A percentile compares a stretch with the other conserved stretches of the same genome.
These are phyloP conservation scores for Montipora sp. DNA, from an alignment of 64 coral and sea anemone genomes.

Conservation along the genomic window DNA sequence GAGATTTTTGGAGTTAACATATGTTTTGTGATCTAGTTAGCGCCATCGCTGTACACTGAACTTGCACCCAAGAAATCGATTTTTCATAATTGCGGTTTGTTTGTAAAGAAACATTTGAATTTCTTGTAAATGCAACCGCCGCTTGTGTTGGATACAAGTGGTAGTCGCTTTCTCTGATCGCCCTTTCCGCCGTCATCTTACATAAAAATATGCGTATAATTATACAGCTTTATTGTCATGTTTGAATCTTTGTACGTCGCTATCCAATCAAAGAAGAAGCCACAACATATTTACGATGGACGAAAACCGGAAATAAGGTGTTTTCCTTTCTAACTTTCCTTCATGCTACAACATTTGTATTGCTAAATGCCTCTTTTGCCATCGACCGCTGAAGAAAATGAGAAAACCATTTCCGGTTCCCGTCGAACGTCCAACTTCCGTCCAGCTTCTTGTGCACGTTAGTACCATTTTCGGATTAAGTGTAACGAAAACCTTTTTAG, in stretches of 20 bases:
- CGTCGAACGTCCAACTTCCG: too few relatives aligned
- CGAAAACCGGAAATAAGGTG: too few relatives aligned
- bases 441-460: too few relatives aligned
- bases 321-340: too few relatives aligned
- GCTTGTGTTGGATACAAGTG: background rate
- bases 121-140: background rate
- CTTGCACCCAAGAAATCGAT: background rate
- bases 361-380: too few relatives aligned
- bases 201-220: background rate
- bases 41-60: background rate
- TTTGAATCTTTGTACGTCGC: background rate
- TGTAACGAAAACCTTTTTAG: too few relatives aligned
- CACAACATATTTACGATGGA: background rate
- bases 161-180: background rate
- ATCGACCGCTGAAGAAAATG: too few relatives aligned
- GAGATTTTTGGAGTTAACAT: slow-evolving; percentile 34
- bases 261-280: background rate
- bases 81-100: slow-evolving; percentile 1
- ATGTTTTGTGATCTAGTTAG: slow-evolving; percentile 31
- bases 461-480: too few relatives aligned
- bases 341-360: too few relatives aligned
- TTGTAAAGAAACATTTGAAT: background rate
- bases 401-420: too few relatives aligned
- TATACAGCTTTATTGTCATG: background rate
- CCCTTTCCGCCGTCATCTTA: background rate